A percentile compares a stretch with the other conserved stretches of the same genome.
phyloP scores from a whole-genome alignment of 2,797 vertebrate species.

The Argyrosomus regius region DNA sequence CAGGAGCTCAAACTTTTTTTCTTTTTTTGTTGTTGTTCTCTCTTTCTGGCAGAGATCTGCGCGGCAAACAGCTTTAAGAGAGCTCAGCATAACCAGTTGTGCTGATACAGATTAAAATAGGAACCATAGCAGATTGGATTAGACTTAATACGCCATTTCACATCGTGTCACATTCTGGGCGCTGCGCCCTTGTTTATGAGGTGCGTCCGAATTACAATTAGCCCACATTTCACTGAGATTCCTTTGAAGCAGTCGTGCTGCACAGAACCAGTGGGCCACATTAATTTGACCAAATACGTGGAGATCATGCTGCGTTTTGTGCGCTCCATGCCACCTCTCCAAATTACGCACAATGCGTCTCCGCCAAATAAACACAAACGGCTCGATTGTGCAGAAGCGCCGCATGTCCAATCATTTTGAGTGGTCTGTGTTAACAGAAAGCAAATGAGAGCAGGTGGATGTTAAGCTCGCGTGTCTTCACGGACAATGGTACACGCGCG shows the following conservation, averaged over 20 bases:
- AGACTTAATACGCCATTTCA: constrained; percentile 79
- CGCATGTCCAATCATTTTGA: constrained; percentile 43
- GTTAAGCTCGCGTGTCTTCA: neutral
- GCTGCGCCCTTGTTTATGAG: constrained; percentile 75
- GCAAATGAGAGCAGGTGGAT: neutral
- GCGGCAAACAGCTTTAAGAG: constrained; percentile 65
- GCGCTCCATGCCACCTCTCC: constrained; percentile 32
- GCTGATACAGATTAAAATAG: constrained; percentile 81
- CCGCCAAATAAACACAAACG: constrained; percentile 30
- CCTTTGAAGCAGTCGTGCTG: constrained; percentile 52
- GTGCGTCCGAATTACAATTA: constrained; percentile 80
- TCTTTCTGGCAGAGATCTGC: constrained; percentile 64
- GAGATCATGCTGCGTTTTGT: constrained; percentile 2
- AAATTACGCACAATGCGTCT: constrained; percentile 52
- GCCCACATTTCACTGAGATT: constrained; percentile 70
- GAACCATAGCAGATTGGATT: constrained; percentile 81
- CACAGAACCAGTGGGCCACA: constrained; percentile 37
- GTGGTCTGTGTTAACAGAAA: constrained; percentile 18
- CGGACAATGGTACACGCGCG: neutral
- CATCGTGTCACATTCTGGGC: constrained; percentile 82
- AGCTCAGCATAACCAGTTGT: constrained; percentile 66
- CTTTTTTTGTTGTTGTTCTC: neutral
- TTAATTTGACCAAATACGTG: constrained; percentile 54
- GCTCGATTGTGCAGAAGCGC: constrained; percentile 39
- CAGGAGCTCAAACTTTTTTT: constrained; percentile 55